Evolutionary conservation across 2,888 invertebrate species (phyloP).

Genomic region (Drosophila ezoana): DNA sequence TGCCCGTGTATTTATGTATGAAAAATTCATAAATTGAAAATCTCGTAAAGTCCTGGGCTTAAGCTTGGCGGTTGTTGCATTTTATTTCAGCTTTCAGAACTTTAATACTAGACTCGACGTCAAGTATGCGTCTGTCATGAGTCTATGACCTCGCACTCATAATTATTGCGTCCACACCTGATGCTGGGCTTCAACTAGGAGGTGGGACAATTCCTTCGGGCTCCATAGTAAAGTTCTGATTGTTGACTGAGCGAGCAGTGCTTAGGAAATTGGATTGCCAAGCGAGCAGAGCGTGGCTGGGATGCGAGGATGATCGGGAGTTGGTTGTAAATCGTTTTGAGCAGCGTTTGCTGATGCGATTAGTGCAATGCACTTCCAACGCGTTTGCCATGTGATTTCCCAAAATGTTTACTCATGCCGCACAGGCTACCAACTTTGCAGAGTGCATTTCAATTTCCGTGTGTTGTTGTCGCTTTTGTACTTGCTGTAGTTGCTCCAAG

Average conservation of each 20-base stretch:
- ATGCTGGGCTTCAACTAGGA: not conserved
- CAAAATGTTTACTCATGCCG: constrained; percentile 11
- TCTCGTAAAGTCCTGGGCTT: not conserved
- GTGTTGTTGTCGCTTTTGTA: not conserved
- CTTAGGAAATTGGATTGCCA: constrained; percentile 31
- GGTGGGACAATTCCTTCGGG: not conserved
- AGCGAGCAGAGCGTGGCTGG: not conserved
- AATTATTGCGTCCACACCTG: not conserved
- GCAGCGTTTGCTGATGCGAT: constrained; percentile 41
- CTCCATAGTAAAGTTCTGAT: not conserved
- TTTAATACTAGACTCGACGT: no score
- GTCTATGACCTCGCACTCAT: not conserved
- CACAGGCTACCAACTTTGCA: constrained; percentile 2
- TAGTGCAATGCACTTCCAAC: constrained; percentile 34
- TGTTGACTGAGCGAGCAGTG: constrained; percentile 10
- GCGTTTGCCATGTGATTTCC: constrained; percentile 24
- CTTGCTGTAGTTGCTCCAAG: not conserved
- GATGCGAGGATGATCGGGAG: not conserved
- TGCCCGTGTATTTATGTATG: not conserved
- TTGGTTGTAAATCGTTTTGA: not conserved
- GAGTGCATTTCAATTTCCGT: constrained; percentile 60
- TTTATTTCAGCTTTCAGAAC: no score
- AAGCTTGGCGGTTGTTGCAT: not conserved
- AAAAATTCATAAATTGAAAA: not conserved
- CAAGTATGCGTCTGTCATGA: no score